Evolutionary conservation across 2,797 vertebrate species (phyloP).

Genomic region (Potorous gilbertii): DNA sequence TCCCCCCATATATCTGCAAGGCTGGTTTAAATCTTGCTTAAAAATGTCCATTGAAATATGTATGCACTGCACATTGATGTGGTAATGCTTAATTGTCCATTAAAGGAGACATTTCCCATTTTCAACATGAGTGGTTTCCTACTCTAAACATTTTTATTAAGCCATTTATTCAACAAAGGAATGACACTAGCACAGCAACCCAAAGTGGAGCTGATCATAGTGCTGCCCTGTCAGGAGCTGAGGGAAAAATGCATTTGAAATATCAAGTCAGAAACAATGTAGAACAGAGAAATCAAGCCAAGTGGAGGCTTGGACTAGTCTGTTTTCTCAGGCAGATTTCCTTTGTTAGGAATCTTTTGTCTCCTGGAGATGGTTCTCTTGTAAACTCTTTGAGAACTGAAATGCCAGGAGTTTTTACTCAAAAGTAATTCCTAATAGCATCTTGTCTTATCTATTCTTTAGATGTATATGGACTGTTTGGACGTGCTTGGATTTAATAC

Average conservation of each 20-base stretch:
- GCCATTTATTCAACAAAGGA: slow-evolving; percentile 64
- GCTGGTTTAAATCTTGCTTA: slow-evolving; percentile 55
- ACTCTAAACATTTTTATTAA: slow-evolving; percentile 71
- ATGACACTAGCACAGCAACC: slow-evolving; percentile 20
- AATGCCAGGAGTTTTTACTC: neutral
- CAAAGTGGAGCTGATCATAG: slow-evolving; percentile 36
- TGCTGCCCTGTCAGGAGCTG: slow-evolving; percentile 45
- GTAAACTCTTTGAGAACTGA: slow-evolving; percentile 1
- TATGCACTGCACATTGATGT: slow-evolving; percentile 52
- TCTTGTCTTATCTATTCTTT: slow-evolving; percentile 30
- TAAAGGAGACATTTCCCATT: slow-evolving; percentile 68
- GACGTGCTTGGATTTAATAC: neutral
- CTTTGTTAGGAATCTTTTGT: neutral
- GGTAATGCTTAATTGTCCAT: slow-evolving; percentile 66
- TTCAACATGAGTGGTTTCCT: slow-evolving; percentile 59
- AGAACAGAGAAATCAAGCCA: slow-evolving; percentile 29
- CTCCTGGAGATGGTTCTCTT: slow-evolving; percentile 31
- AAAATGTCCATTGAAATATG: slow-evolving; percentile 61
- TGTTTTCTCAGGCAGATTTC: neutral
- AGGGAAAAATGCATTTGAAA: slow-evolving; percentile 47
- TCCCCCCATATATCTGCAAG: slow-evolving; percentile 1
- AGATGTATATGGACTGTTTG: slow-evolving; percentile 38
- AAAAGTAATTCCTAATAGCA: slow-evolving; percentile 31
- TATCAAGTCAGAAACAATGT: neutral
- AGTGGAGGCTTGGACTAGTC: neutral